phyloP scores from a whole-genome alignment of 2,888 invertebrate genomes.

The Melolontha melolontha region DNA sequence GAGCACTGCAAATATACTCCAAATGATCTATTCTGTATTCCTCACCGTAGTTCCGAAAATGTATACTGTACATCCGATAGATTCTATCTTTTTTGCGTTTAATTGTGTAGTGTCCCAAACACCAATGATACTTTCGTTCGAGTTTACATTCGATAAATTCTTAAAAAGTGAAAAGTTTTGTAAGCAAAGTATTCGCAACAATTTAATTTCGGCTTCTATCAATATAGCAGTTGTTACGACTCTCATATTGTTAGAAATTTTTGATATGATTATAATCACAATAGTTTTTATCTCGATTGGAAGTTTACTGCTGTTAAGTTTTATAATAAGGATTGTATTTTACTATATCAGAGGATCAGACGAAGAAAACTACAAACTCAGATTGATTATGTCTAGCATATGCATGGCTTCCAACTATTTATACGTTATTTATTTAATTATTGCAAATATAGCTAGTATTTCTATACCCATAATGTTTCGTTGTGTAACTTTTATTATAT shows the following conservation, averaged over 20 bases:
- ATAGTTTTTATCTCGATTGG: not conserved
- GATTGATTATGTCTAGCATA: not conserved
- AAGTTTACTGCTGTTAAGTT: not conserved
- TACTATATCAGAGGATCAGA: not conserved
- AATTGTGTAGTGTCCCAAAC: not conserved
- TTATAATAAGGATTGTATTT: not conserved
- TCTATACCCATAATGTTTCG: too few relatives aligned
- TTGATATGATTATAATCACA: not conserved
- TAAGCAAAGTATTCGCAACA: not conserved
- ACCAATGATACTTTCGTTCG: not conserved
- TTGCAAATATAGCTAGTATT: too few relatives aligned
- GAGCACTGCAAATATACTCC: slow-evolving; percentile 1
- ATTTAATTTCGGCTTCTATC: not conserved
- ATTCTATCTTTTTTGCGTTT: not conserved
- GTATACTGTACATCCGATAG: not conserved
- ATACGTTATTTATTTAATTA: too few relatives aligned
- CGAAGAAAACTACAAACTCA: not conserved
- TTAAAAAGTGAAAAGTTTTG: not conserved
- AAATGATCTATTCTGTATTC: not conserved
- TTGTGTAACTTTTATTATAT: too few relatives aligned
- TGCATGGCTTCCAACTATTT: too few relatives aligned
- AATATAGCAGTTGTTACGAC: not conserved
- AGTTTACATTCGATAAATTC: slow-evolving; percentile 11
- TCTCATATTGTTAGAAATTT: not conserved
- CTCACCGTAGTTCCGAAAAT: not conserved